phyloP scores from a whole-genome alignment of 2,888 invertebrate genomes.

The Melanchra persicariae region DNA sequence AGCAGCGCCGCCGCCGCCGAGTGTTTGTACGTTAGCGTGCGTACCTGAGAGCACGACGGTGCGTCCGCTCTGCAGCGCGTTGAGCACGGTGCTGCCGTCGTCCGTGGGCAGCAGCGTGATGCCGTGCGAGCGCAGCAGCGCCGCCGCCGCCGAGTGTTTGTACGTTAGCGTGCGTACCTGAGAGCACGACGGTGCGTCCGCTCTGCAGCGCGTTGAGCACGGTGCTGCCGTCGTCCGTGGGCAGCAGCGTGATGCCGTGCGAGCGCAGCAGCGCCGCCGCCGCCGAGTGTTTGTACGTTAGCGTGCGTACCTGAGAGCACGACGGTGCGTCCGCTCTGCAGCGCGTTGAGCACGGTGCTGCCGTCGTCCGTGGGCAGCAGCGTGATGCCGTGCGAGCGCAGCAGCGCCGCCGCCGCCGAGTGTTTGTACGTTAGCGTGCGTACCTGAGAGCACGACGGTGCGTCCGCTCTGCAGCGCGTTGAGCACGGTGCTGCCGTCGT shows the following conservation, averaged over 20 bases:
- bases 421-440: conserved; percentile 77
- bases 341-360: conserved; percentile 94
- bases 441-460: conserved; percentile 95
- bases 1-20: no score
- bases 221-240: conserved; percentile 93
- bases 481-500: conserved; percentile 93
- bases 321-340: conserved; percentile 96
- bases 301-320: conserved; percentile 93
- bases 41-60: no score
- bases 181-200: conserved; percentile 96
- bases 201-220: conserved; percentile 95
- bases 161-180: conserved; percentile 85
- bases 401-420: no score
- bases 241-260: conserved; percentile 97
- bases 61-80: no score
- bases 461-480: conserved; percentile 96
- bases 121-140: no score
- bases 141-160: no score
- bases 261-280: conserved; percentile 85
- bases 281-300: conserved; percentile 73
- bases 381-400: conserved; percentile 95
- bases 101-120: no score
- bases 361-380: conserved; percentile 95
- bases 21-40: no score
- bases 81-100: no score